A percentile compares a stretch with the other conserved stretches of the same genome.
Evolutionary conservation across 2,797 vertebrate genomes (phyloP).

Genomic region (Pseudochromis fuscus): DNA sequence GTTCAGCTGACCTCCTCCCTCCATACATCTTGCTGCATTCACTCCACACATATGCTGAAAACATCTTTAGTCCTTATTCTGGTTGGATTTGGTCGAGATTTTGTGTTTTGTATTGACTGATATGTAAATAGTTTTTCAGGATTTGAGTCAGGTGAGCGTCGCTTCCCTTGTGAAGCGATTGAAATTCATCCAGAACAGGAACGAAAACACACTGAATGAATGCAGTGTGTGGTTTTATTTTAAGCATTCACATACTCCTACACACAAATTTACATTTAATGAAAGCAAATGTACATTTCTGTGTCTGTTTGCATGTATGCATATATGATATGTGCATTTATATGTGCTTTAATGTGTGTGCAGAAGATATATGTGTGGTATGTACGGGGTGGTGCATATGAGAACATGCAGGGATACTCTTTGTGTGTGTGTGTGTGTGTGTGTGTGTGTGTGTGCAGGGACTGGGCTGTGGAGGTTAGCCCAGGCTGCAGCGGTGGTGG

Average conservation of each 20-base stretch:
- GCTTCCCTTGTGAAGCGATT: background rate
- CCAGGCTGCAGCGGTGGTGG: slow-evolving; percentile 68
- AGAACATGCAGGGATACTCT: background rate
- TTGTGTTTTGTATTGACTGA: background rate
- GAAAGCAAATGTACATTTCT: background rate
- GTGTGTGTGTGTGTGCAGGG: slow-evolving; percentile 48
- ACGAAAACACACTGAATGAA: background rate
- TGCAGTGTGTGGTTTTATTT: too few species aligned
- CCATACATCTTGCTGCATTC: background rate
- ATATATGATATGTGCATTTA: slow-evolving; percentile 10
- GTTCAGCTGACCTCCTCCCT: background rate
- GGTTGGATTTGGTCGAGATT: background rate
- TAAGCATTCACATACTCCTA: background rate
- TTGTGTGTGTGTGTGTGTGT: slow-evolving; percentile 11
- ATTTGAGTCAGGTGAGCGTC: slow-evolving; percentile 17
- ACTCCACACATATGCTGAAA: too few species aligned
- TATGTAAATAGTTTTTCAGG: slow-evolving; percentile 14
- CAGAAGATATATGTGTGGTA: background rate
- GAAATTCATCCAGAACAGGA: slow-evolving; percentile 1
- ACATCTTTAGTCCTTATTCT: too few species aligned
- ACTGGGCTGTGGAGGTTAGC: slow-evolving; percentile 80
- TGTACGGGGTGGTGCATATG: background rate
- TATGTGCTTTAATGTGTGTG: background rate
- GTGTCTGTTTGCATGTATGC: background rate
- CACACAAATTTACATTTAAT: slow-evolving; percentile 6